Evolutionary conservation across 1,140 invertebrate species (phyloP).

Genomic region (Drosophila santomea): DNA sequence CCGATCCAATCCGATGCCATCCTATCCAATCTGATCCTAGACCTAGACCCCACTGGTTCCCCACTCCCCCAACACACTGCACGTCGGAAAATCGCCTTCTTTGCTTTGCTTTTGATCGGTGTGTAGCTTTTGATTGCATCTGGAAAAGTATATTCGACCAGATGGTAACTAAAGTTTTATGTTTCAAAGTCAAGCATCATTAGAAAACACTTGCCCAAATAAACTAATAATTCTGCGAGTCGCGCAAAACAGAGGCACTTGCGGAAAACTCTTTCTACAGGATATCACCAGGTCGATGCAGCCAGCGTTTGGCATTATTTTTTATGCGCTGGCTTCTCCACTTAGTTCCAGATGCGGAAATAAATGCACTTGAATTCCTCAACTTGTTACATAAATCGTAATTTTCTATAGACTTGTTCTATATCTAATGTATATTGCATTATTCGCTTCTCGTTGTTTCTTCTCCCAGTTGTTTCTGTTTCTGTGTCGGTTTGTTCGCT

Average conservation of each 20-base stretch:
- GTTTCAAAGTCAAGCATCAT: too few species aligned
- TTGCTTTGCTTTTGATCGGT: conserved; percentile 41
- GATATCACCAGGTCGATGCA: not conserved
- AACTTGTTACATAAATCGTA: conserved; percentile 82
- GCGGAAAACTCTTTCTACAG: not conserved
- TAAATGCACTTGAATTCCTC: conserved; percentile 77
- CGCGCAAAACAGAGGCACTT: too few species aligned
- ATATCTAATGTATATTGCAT: conserved; percentile 78
- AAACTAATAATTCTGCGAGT: too few species aligned
- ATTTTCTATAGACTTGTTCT: conserved; percentile 79
- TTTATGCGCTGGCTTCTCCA: conserved; percentile 49
- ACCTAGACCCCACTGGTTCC: conserved; percentile 7
- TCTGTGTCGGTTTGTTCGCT: not conserved
- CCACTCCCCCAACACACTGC: not conserved
- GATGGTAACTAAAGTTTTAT: too few species aligned
- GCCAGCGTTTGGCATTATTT: conserved; percentile 1
- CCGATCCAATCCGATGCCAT: conserved; percentile 6
- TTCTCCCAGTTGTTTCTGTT: conserved; percentile 15
- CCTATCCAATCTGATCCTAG: conserved; percentile 11
- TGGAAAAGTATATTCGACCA: not conserved
- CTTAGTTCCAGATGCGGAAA: conserved; percentile 73
- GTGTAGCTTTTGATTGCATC: not conserved
- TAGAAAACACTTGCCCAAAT: too few species aligned
- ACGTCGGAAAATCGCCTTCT: conserved; percentile 29
- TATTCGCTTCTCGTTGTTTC: conserved; percentile 64